Conservation (phyloP, 2,113 vertebrate genomes). For the Crotalus viridis region DNA sequence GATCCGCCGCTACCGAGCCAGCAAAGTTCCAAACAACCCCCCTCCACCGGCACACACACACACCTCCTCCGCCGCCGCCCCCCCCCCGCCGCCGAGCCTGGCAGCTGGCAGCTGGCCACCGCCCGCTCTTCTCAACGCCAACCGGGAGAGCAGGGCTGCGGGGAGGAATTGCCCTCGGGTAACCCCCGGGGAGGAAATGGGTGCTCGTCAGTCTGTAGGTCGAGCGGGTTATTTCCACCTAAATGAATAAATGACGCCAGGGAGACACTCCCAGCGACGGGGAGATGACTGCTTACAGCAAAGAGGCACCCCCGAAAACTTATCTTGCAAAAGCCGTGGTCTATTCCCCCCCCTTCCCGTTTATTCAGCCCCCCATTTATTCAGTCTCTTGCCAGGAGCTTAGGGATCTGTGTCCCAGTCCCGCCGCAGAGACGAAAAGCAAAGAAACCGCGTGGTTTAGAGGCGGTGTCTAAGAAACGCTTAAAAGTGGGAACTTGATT, state of each 20-base stretch:
- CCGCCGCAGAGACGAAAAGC: not conserved
- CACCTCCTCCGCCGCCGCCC: not conserved
- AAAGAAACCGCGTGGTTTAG: not conserved
- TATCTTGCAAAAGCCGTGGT: not conserved
- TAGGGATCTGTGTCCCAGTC: not conserved
- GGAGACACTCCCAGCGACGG: not conserved
- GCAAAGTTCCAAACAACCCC: conserved; percentile 77
- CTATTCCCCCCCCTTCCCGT: not conserved
- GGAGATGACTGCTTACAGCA: not conserved
- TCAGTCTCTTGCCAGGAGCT: not conserved
- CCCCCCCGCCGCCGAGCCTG: conserved; percentile 16
- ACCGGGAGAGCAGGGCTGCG: not conserved
- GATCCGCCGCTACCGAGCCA: conserved; percentile 79
- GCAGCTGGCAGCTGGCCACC: conserved; percentile 58
- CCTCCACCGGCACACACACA: not conserved
- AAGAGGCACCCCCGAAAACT: not conserved
- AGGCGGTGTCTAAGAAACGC: not conserved
- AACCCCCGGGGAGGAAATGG: not conserved
- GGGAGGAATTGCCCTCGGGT: too few species aligned
- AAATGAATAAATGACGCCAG: too few species aligned
- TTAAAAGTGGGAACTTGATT: not conserved
- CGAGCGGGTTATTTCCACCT: too few species aligned
- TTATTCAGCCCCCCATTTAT: not conserved
- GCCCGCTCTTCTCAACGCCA: conserved; percentile 24
- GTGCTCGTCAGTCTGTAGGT: not conserved